Base-by-base conservation (phyloP, 2,113 vertebrate species). In the Phoenicopterus ruber region DNA sequence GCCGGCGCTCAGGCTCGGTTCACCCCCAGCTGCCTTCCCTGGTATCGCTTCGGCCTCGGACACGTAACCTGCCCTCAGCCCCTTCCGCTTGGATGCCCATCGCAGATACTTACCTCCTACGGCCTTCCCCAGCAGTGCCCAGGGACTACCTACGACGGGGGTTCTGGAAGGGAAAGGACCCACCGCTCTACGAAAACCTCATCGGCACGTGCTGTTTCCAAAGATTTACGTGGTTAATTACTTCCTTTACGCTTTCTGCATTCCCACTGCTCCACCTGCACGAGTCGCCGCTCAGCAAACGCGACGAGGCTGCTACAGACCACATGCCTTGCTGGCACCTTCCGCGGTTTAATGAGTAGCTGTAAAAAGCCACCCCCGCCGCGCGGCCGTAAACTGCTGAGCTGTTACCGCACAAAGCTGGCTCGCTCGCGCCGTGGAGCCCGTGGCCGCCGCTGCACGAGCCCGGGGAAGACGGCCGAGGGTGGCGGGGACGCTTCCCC, bases 201-300 rank as follows among this genome's bases (percentile, higher is more conserved):
- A 50, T 6, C 3, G 6, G 47, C 78, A 82, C 32, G 77, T 8
- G 58, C 62, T 12, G n/a, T 50, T 87, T 72, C 81, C 81, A 25
- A 57, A 86, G 49, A 82, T 58, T 82, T 72, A 46, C 78, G 86
- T 57, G 61, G 69, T 69, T 94, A 87, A 94, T 86, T 72, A 74
- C 47, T 59, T 61, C 31, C 73, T 79, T 70, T 29, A 17, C 9
- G 49, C 18, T 72, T 55, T 38, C 67, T 57, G 59, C 77, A 26
- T 61, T 76, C 83, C 86, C 61, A n/a, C 72, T 70, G 80, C 67
- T 94, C 86, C 80, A 92, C 86, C 86, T 91, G 91, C 59, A 59
- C 47, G 55, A 89, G 94, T 7, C 40, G 10, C 80, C 44, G 67
- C 15, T 95, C 88, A 72, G 93, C 59, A 57, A 77, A 85, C 5